These are phyloP conservation scores for Choristoneura rosaceana DNA, from an alignment of 2,888 invertebrate species.

Conservation along the genomic window DNA sequence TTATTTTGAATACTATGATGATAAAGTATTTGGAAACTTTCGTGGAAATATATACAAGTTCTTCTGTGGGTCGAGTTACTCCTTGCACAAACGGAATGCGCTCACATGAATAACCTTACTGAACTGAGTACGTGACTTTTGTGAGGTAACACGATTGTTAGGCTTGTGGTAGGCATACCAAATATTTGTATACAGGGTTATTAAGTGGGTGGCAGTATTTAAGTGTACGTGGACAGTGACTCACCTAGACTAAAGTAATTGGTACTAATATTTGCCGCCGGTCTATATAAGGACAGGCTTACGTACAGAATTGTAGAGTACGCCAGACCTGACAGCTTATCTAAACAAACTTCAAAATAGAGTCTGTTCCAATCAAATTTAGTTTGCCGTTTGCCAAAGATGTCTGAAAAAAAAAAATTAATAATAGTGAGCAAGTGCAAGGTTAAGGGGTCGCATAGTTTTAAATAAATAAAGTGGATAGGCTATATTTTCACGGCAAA, in stretches of 20 bases:
- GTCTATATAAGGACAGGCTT: too few species aligned
- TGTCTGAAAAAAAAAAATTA: neutral
- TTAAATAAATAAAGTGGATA: constrained; percentile 35
- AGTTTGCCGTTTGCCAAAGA: neutral
- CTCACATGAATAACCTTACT: neutral
- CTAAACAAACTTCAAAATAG: neutral
- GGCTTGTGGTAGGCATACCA: neutral
- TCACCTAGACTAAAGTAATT: neutral
- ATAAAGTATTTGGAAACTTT: neutral
- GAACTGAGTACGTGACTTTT: neutral
- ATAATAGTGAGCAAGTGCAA: neutral
- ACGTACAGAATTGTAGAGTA: too few species aligned
- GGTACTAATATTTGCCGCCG: neutral
- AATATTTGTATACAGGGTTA: constrained; percentile 1
- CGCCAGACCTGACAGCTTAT: neutral
- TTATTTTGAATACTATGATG: neutral
- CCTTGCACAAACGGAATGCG: neutral
- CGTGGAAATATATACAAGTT: neutral
- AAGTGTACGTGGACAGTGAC: neutral
- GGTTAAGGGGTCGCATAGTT: constrained; percentile 19
- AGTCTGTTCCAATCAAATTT: neutral
- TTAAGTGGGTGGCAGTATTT: neutral
- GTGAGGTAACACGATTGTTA: neutral
- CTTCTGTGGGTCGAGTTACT: neutral
- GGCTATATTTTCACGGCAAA: constrained; percentile 36